These are phyloP conservation scores for Melieria omissa DNA, from an alignment of 2,888 invertebrate genomes.

Conservation along the genomic window DNA sequence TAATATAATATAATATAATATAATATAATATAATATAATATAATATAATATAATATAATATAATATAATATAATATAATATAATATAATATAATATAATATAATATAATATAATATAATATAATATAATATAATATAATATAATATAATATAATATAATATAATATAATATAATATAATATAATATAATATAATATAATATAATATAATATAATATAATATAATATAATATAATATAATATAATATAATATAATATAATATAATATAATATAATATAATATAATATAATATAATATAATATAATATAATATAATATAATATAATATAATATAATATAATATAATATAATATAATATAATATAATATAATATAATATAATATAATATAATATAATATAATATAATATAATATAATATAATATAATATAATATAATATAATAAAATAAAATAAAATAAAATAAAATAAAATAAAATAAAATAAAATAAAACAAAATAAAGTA, in stretches of 20 bases:
- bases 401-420: too few species aligned
- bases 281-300: not conserved
- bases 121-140: not conserved
- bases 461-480: not conserved
- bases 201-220: not conserved
- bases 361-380: not conserved
- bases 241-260: conserved; percentile 1
- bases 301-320: not conserved
- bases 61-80: not conserved
- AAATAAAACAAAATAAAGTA: too few species aligned
- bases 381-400: conserved; percentile 9
- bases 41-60: conserved; percentile 6
- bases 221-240: not conserved
- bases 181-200: not conserved
- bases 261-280: conserved; percentile 6
- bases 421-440: not conserved
- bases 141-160: not conserved
- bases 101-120: not conserved
- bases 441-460: conserved; percentile 5
- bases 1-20: conserved; percentile 1
- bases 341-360: not conserved
- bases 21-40: conserved; percentile 3
- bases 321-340: not conserved
- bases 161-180: not conserved
- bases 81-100: conserved; percentile 8